These are phyloP conservation scores for Drosophila prosaltans DNA, from an alignment of 1,140 invertebrate species.

Conservation along the genomic window DNA sequence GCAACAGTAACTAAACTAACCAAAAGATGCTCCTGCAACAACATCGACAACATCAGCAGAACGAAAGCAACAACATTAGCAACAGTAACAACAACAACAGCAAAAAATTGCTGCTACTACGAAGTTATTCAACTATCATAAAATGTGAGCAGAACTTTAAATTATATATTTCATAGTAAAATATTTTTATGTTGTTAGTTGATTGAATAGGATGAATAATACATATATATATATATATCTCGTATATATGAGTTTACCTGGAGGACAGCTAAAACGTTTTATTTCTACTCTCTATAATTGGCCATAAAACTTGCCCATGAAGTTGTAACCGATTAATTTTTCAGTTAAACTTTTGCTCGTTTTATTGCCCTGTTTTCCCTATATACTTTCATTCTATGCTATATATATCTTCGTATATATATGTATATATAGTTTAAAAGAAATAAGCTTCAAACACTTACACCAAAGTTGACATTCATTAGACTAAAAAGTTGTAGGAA, in stretches of 20 bases:
- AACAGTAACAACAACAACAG: background rate
- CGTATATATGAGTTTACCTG: background rate
- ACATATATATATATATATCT: background rate
- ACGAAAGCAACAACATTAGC: background rate
- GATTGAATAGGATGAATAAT: conserved; percentile 33
- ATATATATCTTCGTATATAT: conserved; percentile 14
- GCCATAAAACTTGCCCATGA: conserved; percentile 46
- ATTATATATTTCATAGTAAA: background rate
- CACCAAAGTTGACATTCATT: conserved; percentile 72
- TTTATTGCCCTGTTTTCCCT: background rate
- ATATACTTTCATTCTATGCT: background rate
- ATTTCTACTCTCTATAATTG: conserved; percentile 44
- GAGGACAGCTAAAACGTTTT: conserved; percentile 16
- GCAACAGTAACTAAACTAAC: too few relatives aligned
- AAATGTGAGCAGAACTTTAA: background rate
- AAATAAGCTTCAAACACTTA: conserved; percentile 29
- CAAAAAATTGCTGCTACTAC: background rate
- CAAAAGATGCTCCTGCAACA: too few relatives aligned
- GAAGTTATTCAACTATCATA: background rate
- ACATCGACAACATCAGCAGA: background rate
- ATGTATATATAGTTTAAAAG: background rate
- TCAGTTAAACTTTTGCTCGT: conserved; percentile 10
- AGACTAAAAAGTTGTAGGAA: conserved; percentile 37
- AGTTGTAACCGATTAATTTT: conserved; percentile 57
- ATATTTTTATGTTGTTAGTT: conserved; percentile 1